A percentile compares a stretch with the other conserved stretches of the same genome.
Conservation (phyloP, 2,888 invertebrate species). For the Parascotia fuliginaria region DNA sequence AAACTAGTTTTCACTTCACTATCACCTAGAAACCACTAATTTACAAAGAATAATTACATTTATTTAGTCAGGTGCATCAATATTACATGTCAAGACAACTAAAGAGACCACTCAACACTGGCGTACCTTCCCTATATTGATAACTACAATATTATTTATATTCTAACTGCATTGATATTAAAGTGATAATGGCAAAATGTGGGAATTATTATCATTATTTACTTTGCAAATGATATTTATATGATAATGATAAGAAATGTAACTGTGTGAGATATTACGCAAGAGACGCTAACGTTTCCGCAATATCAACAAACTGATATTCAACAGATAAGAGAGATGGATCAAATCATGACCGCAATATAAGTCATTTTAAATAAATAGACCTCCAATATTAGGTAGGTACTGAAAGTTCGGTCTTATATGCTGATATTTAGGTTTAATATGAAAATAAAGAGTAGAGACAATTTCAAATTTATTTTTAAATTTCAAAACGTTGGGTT, state of each 20-base stretch:
- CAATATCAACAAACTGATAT: background rate
- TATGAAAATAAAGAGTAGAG: no score
- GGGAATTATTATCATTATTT: constrained; percentile 68
- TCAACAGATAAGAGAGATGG: no score
- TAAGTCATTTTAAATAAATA: no score
- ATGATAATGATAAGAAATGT: constrained; percentile 68
- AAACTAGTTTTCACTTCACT: background rate
- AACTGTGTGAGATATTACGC: constrained; percentile 17
- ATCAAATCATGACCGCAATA: no score
- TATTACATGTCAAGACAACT: constrained; percentile 42
- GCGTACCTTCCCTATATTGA: constrained; percentile 7
- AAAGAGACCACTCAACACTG: constrained; percentile 46
- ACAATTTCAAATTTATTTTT: no score
- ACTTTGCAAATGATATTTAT: constrained; percentile 70
- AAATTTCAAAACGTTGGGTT: no score
- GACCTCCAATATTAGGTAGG: no score
- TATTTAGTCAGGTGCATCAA: background rate
- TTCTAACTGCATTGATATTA: constrained; percentile 37
- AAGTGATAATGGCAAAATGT: constrained; percentile 37
- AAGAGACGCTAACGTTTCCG: background rate
- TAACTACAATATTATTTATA: constrained; percentile 8
- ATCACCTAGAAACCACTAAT: background rate
- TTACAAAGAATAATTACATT: background rate
- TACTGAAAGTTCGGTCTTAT: no score
- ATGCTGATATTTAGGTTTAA: no score